A percentile compares a stretch with the other conserved stretches of the same genome.
Evolutionary conservation across 2,797 vertebrate species (phyloP).

Genomic region (Pampus argenteus): DNA sequence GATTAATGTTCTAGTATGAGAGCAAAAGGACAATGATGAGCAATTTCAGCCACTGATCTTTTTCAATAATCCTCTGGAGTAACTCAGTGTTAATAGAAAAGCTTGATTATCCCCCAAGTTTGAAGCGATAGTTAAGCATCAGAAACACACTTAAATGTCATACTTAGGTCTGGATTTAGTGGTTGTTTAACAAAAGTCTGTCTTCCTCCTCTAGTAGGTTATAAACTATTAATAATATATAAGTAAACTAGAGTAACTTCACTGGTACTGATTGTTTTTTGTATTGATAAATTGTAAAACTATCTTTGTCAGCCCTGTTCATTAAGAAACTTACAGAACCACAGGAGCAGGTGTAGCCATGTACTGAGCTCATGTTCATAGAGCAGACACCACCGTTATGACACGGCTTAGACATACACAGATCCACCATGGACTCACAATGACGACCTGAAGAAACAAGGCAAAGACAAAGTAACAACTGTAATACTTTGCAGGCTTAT

Average conservation of each 20-base stretch:
- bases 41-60: neutral
- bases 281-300: neutral
- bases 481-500: neutral
- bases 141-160: neutral
- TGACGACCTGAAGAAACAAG: slow-evolving; percentile 85
- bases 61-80: neutral
- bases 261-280: neutral
- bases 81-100: neutral
- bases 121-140: neutral
- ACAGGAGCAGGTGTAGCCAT: slow-evolving; percentile 92
- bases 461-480: neutral
- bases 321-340: slow-evolving; percentile 82
- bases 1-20: neutral
- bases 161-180: neutral
- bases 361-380: slow-evolving; percentile 90
- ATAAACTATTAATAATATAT: neutral
- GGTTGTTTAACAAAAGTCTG: neutral
- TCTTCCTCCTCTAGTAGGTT: neutral
- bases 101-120: neutral
- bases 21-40: slow-evolving; percentile 26
- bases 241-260: neutral
- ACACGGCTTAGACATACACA: slow-evolving; percentile 91
- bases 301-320: neutral
- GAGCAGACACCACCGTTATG: slow-evolving; percentile 88
- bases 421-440: slow-evolving; percentile 92